Evolutionary conservation across 2,113 vertebrate genomes (phyloP).

Genomic region (Catharus minimus): DNA sequence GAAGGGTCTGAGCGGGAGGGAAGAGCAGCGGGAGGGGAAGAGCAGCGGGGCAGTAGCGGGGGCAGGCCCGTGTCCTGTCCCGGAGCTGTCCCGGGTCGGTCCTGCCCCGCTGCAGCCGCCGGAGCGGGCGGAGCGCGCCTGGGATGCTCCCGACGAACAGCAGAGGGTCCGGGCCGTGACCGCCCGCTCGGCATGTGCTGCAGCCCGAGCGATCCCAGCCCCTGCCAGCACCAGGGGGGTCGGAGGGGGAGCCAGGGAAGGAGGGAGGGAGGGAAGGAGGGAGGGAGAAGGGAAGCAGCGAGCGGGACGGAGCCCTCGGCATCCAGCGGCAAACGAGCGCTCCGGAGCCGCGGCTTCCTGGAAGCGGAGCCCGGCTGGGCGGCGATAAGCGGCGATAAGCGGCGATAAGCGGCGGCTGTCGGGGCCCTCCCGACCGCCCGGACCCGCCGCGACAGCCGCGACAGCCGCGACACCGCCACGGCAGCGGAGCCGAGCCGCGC

Average conservation of each 20-base stretch:
- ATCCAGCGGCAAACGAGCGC: not conserved
- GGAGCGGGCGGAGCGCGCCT: not conserved
- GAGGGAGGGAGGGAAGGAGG: not conserved
- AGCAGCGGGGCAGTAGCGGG: no score
- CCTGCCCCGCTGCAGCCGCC: not conserved
- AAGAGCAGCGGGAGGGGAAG: no score
- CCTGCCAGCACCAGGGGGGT: conserved; percentile 52
- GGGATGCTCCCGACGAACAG: conserved; percentile 43
- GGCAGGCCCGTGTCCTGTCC: not conserved
- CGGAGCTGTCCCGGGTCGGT: not conserved
- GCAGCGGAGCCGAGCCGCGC: not conserved
- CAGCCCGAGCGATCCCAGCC: conserved; percentile 49
- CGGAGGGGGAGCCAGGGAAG: not conserved
- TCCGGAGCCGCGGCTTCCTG: conserved; percentile 38
- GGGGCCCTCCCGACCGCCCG: not conserved
- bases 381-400: conserved; percentile 17
- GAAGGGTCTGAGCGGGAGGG: not conserved
- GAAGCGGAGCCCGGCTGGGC: conserved; percentile 13
- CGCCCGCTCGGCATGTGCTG: conserved; percentile 31
- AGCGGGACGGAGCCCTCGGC: not conserved
- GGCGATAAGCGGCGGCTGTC: not conserved
- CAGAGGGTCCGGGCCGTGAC: conserved; percentile 55
- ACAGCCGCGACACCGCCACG: not conserved
- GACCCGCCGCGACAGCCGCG: not conserved
- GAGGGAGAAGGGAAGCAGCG: not conserved